A percentile compares a stretch with the other conserved stretches of the same genome.
Conservation (phyloP, 2,888 invertebrate genomes). For the Polymixis flavicincta region DNA sequence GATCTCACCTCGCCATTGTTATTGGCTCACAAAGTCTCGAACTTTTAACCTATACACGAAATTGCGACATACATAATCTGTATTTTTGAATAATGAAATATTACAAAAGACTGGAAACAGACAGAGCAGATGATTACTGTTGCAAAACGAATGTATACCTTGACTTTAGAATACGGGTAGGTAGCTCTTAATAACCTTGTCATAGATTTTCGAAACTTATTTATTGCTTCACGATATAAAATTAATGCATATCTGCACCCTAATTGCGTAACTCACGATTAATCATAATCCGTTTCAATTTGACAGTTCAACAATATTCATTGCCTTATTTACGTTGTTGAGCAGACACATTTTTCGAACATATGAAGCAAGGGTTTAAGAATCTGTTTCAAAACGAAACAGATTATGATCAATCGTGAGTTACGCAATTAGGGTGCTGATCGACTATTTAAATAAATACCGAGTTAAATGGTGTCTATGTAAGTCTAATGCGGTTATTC, state of each 20-base stretch:
- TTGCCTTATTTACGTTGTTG: no score
- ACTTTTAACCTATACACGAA: slow-evolving; percentile 9
- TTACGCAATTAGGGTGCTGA: no score
- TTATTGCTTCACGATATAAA: slow-evolving; percentile 16
- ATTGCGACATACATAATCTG: slow-evolving; percentile 37
- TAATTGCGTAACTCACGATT: no score
- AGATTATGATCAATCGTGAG: no score
- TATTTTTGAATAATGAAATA: slow-evolving; percentile 18
- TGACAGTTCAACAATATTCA: no score
- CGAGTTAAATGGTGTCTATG: not conserved
- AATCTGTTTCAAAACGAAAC: no score
- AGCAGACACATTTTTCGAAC: no score
- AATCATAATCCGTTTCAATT: no score
- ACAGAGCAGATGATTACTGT: slow-evolving; percentile 29
- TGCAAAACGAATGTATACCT: slow-evolving; percentile 63
- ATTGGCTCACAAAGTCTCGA: slow-evolving; percentile 18
- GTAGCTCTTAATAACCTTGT: slow-evolving; percentile 37
- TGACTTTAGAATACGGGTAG: slow-evolving; percentile 51
- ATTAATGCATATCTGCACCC: not conserved
- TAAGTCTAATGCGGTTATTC: slow-evolving; percentile 14
- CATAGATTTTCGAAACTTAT: slow-evolving; percentile 61
- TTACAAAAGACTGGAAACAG: slow-evolving; percentile 33
- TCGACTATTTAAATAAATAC: not conserved
- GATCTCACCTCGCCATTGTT: slow-evolving; percentile 17
- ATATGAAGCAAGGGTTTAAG: no score